These are phyloP conservation scores for Trimorus sp. DNA, from an alignment of 2,888 invertebrate species.

Conservation along the genomic window DNA sequence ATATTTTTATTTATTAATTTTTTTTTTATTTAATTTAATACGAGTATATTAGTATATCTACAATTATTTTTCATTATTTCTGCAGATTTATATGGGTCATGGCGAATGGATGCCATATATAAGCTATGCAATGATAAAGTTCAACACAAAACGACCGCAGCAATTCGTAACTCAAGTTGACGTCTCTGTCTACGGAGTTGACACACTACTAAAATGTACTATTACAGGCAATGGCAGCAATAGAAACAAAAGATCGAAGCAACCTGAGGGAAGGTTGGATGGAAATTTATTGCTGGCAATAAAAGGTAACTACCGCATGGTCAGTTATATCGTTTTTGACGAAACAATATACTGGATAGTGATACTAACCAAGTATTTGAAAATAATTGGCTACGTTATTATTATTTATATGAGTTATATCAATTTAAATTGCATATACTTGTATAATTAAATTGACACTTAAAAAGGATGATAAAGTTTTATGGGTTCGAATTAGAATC, in stretches of 20 bases:
- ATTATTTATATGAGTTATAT: no score
- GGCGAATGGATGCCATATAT: slow-evolving; percentile 61
- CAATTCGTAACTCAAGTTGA: slow-evolving; percentile 54
- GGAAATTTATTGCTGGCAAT: slow-evolving; percentile 51
- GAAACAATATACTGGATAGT: neutral
- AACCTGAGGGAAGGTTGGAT: slow-evolving; percentile 49
- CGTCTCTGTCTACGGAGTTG: slow-evolving; percentile 55
- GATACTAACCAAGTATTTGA: no score
- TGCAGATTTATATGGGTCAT: slow-evolving; percentile 58
- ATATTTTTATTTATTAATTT: no score
- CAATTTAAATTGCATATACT: no score
- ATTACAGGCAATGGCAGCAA: slow-evolving; percentile 55
- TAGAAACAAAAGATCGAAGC: slow-evolving; percentile 52
- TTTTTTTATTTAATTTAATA: no score
- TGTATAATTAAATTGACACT: no score
- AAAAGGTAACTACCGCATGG: slow-evolving; percentile 34
- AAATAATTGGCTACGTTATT: no score
- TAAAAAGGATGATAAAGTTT: no score
- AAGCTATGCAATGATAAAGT: slow-evolving; percentile 56
- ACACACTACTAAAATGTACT: slow-evolving; percentile 54
- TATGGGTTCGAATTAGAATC: no score
- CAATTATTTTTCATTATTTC: neutral
- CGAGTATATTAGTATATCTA: no score
- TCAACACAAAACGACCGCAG: slow-evolving; percentile 47
- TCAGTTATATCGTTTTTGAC: neutral